Evolutionary conservation across 30 jellyfish, hydroid and myxozoan genomes (phyloP).

Genomic region (Pseudorhiza aurosa): DNA sequence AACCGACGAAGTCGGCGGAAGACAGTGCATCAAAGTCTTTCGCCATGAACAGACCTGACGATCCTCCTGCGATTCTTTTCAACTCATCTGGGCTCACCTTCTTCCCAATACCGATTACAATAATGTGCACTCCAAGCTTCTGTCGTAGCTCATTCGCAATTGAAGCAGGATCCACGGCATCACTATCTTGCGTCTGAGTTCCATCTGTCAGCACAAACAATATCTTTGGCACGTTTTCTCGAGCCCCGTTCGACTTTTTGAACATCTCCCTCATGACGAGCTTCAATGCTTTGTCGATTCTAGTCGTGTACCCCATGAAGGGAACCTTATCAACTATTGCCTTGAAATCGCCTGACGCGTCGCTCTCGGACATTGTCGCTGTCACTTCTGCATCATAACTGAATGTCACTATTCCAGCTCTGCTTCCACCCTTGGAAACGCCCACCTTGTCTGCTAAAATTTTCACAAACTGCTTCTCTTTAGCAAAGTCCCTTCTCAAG

Average conservation of each 20-base stretch:
- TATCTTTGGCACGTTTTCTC: conserved; percentile 35
- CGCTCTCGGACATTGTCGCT: conserved; percentile 36
- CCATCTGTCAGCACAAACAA: conserved; percentile 70
- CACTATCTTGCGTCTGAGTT: conserved; percentile 47
- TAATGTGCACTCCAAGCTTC: conserved; percentile 34
- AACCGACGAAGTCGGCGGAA: conserved; percentile 37
- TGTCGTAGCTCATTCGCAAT: conserved; percentile 40
- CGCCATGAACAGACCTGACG: conserved; percentile 25
- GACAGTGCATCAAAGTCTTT: conserved; percentile 44
- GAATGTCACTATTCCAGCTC: conserved; percentile 53
- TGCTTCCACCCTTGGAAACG: conserved; percentile 37
- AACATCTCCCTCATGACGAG: conserved; percentile 41
- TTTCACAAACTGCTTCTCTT: conserved; percentile 70
- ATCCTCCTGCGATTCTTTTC: neutral
- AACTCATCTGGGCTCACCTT: conserved; percentile 25
- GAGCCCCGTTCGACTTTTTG: conserved; percentile 44
- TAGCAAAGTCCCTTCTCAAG: conserved; percentile 32
- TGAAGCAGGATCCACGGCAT: conserved; percentile 38
- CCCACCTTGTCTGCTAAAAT: conserved; percentile 18
- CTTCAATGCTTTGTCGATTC: conserved; percentile 69
- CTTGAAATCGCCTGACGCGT: conserved; percentile 5
- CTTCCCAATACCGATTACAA: conserved; percentile 66
- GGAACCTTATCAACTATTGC: conserved; percentile 50
- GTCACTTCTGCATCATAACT: conserved; percentile 47
- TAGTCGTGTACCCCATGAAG: conserved; percentile 47